phyloP scores from a whole-genome alignment of 2,888 invertebrate species.

The Andrena flavipes region DNA sequence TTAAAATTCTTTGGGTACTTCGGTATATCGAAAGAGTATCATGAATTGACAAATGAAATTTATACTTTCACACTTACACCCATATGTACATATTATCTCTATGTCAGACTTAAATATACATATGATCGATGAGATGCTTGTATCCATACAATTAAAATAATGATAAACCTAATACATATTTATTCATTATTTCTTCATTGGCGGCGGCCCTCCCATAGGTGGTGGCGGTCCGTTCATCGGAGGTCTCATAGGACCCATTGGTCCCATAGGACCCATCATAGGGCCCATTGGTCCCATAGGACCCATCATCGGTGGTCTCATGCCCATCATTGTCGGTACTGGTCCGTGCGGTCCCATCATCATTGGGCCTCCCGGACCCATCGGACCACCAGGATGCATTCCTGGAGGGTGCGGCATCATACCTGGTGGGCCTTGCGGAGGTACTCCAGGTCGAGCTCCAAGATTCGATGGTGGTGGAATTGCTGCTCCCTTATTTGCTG shows the following conservation, averaged over 20 bases:
- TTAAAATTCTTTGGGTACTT: neutral
- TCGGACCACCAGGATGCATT: constrained; percentile 86
- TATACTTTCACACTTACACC: neutral
- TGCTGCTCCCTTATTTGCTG: constrained; percentile 90
- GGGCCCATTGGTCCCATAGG: constrained; percentile 90
- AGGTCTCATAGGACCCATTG: constrained; percentile 91
- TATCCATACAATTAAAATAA: constrained; percentile 2
- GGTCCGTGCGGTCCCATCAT: constrained; percentile 87
- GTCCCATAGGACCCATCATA: constrained; percentile 88
- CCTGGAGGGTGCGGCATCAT: constrained; percentile 85
- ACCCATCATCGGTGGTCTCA: constrained; percentile 93
- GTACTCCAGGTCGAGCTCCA: constrained; percentile 82
- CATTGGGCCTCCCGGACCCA: constrained; percentile 84
- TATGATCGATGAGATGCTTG: neutral
- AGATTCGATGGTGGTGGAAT: constrained; percentile 92
- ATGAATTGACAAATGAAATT: neutral
- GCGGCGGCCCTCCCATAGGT: constrained; percentile 81
- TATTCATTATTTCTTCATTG: constrained; percentile 70
- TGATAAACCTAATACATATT: neutral
- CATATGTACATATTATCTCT: constrained; percentile 16
- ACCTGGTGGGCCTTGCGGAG: constrained; percentile 88
- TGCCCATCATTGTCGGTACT: constrained; percentile 92
- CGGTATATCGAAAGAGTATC: neutral
- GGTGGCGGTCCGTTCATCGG: constrained; percentile 90
- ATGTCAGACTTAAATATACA: constrained; percentile 14